These are phyloP conservation scores for Drosophila formosana DNA, from an alignment of 2,888 invertebrate species.

Conservation along the genomic window DNA sequence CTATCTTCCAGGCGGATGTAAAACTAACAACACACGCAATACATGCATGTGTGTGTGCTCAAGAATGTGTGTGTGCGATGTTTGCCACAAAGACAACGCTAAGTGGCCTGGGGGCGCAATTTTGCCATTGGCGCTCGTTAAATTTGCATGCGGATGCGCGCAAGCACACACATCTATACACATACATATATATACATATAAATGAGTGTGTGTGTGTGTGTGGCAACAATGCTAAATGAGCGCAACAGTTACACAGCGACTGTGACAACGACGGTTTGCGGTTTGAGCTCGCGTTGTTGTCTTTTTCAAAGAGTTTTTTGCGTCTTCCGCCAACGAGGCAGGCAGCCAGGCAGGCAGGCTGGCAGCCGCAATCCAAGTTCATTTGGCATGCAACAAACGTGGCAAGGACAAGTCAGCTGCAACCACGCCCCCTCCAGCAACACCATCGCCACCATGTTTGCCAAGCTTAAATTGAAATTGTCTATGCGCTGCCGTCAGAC, in stretches of 20 bases:
- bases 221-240: slow-evolving; percentile 44
- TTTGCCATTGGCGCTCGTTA: slow-evolving; percentile 77
- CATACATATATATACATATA: background rate
- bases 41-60: slow-evolving; percentile 12
- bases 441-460: slow-evolving; percentile 27
- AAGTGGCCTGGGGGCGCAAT: slow-evolving; percentile 71
- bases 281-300: slow-evolving; percentile 26
- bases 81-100: slow-evolving; percentile 67
- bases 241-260: slow-evolving; percentile 54
- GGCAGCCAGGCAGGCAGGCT: background rate
- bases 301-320: slow-evolving; percentile 41
- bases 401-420: slow-evolving; percentile 67
- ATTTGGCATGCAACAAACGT: slow-evolving; percentile 76
- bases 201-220: slow-evolving; percentile 2
- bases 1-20: slow-evolving; percentile 59
- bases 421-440: slow-evolving; percentile 21
- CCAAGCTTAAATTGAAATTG: slow-evolving; percentile 68
- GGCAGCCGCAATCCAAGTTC: slow-evolving; percentile 49
- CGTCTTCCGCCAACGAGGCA: slow-evolving; percentile 18
- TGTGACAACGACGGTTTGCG: slow-evolving; percentile 53
- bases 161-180: slow-evolving; percentile 2
- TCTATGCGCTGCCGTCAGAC: slow-evolving; percentile 43
- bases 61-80: slow-evolving; percentile 18
- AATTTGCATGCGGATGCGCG: slow-evolving; percentile 74
- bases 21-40: slow-evolving; percentile 59